Conservation (phyloP, 2,888 invertebrate species). For the Allacma fusca region DNA sequence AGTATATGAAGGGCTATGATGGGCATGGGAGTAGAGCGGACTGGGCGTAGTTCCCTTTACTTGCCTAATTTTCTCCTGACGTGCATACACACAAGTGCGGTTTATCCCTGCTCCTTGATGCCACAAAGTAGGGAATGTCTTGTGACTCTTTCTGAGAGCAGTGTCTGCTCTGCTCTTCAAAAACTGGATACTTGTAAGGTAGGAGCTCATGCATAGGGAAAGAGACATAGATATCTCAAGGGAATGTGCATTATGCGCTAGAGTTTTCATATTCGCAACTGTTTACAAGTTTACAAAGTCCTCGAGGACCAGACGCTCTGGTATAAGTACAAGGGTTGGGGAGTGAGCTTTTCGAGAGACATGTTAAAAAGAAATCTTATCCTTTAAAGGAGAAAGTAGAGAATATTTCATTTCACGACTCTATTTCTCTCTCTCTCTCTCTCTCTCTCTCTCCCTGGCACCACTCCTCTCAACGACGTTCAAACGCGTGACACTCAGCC, state of each 20-base stretch:
- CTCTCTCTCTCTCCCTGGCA: slow-evolving; percentile 1
- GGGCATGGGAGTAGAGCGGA: not conserved
- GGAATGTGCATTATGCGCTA: not conserved
- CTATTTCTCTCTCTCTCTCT: not conserved
- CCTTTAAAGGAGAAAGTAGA: not conserved
- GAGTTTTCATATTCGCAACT: not conserved
- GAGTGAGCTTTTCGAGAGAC: not conserved
- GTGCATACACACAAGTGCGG: not conserved
- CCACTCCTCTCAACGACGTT: not conserved
- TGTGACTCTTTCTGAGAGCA: too few relatives aligned
- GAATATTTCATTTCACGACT: slow-evolving; percentile 33
- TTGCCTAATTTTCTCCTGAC: not conserved
- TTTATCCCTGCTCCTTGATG: not conserved
- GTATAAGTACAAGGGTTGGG: not conserved
- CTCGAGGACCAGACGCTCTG: not conserved
- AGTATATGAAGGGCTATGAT: not conserved
- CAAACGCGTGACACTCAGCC: slow-evolving; percentile 33
- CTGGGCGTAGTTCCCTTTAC: not conserved
- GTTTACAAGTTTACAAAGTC: slow-evolving; percentile 27
- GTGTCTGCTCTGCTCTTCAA: too few relatives aligned
- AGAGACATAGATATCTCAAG: not conserved
- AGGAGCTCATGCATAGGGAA: not conserved
- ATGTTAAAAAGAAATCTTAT: slow-evolving; percentile 12
- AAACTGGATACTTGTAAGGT: not conserved
- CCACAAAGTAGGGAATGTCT: too few relatives aligned